These are phyloP conservation scores for Malurus melanocephalus DNA, from an alignment of 2,113 vertebrate genomes.

Conservation along the genomic window DNA sequence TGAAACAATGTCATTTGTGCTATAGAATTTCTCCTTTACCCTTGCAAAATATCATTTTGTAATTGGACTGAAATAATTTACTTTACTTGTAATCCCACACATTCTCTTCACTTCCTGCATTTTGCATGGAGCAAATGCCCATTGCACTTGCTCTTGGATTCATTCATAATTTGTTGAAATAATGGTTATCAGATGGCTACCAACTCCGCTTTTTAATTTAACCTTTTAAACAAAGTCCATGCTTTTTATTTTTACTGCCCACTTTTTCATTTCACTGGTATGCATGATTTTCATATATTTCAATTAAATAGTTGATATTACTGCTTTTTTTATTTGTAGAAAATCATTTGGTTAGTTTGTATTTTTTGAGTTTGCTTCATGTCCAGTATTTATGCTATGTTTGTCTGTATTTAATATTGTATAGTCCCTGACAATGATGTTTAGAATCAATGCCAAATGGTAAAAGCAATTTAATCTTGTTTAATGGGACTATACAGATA, in stretches of 20 bases:
- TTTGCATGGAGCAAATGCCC: slow-evolving; percentile 14
- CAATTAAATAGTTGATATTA: slow-evolving; percentile 36
- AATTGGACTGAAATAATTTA: not conserved
- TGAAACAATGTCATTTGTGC: not conserved
- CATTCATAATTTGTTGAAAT: slow-evolving; percentile 9
- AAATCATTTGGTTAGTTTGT: slow-evolving; percentile 50
- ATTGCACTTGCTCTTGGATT: not conserved
- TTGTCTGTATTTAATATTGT: slow-evolving; percentile 68
- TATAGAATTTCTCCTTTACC: not conserved
- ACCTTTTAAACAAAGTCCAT: slow-evolving; percentile 27
- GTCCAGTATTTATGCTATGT: slow-evolving; percentile 55
- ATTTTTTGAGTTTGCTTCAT: slow-evolving; percentile 51
- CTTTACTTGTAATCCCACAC: not conserved
- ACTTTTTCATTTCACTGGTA: slow-evolving; percentile 48
- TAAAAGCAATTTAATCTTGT: slow-evolving; percentile 2
- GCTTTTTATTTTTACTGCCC: slow-evolving; percentile 51
- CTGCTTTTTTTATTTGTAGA: slow-evolving; percentile 39
- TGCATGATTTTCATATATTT: slow-evolving; percentile 44
- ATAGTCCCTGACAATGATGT: slow-evolving; percentile 67
- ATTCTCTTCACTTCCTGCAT: not conserved
- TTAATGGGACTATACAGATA: slow-evolving; percentile 71
- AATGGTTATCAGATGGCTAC: slow-evolving; percentile 46
- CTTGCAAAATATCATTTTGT: not conserved
- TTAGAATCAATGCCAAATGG: slow-evolving; percentile 12
- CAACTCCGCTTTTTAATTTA: slow-evolving; percentile 51